Conservation (phyloP, 2,888 invertebrate genomes). For the Hedychridium roseum region DNA sequence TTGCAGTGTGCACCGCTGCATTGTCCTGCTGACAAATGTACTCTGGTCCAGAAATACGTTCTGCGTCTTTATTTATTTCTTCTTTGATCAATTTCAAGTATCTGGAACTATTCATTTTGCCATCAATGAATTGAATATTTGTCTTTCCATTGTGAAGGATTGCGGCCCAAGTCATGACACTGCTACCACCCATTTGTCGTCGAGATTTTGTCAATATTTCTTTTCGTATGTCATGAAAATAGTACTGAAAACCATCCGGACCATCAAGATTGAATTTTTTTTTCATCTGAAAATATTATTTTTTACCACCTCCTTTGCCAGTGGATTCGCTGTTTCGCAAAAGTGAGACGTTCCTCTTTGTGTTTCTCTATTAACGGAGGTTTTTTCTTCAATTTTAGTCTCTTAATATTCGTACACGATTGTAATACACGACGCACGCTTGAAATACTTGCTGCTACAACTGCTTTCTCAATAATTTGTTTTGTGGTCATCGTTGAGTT, state of each 20-base stretch:
- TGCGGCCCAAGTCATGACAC: constrained; percentile 2
- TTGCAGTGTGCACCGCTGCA: constrained; percentile 4
- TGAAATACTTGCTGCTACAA: neutral
- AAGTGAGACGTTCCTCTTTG: neutral
- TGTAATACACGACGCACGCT: constrained; percentile 3
- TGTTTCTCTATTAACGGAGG: neutral
- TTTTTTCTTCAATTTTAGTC: constrained; percentile 1
- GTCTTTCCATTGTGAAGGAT: constrained; percentile 4
- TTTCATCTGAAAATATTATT: constrained; percentile 1
- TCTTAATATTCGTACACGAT: constrained; percentile 5
- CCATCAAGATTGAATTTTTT: constrained; percentile 1
- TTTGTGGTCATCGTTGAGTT: constrained; percentile 3
- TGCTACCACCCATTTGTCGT: constrained; percentile 4
- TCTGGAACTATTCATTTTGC: constrained; percentile 9
- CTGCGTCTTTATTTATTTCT: constrained; percentile 8
- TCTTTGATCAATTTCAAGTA: constrained; percentile 10
- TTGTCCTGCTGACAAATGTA: constrained; percentile 14
- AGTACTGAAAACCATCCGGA: too few relatives aligned
- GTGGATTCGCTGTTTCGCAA: neutral
- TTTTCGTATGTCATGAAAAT: constrained; percentile 5
- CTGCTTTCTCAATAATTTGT: constrained; percentile 1
- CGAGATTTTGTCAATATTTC: neutral
- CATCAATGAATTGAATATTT: constrained; percentile 8
- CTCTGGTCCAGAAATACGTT: constrained; percentile 6
- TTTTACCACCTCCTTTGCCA: constrained; percentile 1